Conservation (phyloP, 2,888 invertebrate species). For the Drosophila hamatofila region DNA sequence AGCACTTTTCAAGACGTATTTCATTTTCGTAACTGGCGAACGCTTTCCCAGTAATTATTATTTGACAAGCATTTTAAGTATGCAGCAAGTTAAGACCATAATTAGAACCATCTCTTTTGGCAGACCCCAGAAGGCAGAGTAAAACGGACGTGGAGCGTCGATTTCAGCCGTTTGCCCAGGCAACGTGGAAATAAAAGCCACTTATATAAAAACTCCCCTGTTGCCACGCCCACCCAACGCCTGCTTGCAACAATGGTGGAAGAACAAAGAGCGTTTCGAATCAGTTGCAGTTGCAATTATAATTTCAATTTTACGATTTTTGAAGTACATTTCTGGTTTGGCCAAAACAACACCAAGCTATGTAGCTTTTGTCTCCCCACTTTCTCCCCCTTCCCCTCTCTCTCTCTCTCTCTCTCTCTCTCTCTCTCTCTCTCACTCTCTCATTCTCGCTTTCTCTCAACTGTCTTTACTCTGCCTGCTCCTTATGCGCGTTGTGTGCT, state of each 20-base stretch:
- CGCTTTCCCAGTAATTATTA: conserved; percentile 70
- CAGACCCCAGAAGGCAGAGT: conserved; percentile 18
- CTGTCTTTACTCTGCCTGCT: conserved; percentile 16
- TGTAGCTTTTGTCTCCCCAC: background rate
- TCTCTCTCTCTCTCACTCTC: background rate
- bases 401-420: background rate
- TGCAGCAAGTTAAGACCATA: conserved; percentile 69
- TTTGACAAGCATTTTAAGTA: conserved; percentile 72
- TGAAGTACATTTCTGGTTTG: conserved; percentile 59
- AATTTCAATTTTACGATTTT: conserved; percentile 80
- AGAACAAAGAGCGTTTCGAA: conserved; percentile 57
- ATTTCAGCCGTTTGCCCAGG: conserved; percentile 32
- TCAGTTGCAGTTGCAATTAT: conserved; percentile 79
- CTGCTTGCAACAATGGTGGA: conserved; percentile 34
- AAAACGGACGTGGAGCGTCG: conserved; percentile 25
- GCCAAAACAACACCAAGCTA: conserved; percentile 24
- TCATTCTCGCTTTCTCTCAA: background rate
- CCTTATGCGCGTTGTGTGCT: conserved; percentile 69
- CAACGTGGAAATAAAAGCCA: conserved; percentile 36
- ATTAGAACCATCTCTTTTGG: conserved; percentile 67
- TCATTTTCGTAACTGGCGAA: conserved; percentile 45
- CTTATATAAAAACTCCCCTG: conserved; percentile 7
- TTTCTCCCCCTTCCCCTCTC: background rate
- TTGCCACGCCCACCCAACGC: background rate
- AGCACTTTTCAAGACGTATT: conserved; percentile 27